Evolutionary conservation across 2,888 invertebrate species (phyloP).

Genomic region (Vanessa cardui): DNA sequence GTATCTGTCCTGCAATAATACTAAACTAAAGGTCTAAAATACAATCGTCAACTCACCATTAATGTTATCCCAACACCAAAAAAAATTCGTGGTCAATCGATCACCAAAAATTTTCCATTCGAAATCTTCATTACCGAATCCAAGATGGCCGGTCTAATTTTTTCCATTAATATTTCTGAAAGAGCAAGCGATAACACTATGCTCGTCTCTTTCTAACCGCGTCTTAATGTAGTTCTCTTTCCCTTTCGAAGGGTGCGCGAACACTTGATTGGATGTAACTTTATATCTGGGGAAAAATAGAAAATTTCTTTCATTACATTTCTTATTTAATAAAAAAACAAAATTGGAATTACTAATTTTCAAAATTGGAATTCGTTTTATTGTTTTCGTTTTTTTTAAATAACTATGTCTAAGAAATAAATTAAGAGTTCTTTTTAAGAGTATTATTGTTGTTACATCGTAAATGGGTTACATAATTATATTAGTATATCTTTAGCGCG

Average conservation of each 20-base stretch:
- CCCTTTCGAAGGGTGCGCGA: constrained; percentile 29
- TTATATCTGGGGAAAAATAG: background rate
- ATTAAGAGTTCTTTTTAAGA: too few relatives aligned
- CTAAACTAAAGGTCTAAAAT: background rate
- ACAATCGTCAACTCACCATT: constrained; percentile 42
- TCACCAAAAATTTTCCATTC: constrained; percentile 24
- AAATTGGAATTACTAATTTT: too few relatives aligned
- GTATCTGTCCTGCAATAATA: too few relatives aligned
- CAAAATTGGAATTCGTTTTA: too few relatives aligned
- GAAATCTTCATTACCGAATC: constrained; percentile 45
- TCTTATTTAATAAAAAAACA: too few relatives aligned
- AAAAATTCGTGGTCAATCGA: constrained; percentile 42
- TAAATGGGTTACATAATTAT: too few relatives aligned
- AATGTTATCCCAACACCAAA: constrained; percentile 38
- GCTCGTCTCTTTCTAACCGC: constrained; percentile 29
- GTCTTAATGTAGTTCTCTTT: constrained; percentile 35
- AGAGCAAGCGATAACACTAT: constrained; percentile 27
- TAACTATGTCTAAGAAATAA: too few relatives aligned
- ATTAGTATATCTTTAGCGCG: too few relatives aligned
- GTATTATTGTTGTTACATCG: too few relatives aligned
- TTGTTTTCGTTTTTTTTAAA: too few relatives aligned
- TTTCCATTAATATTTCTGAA: constrained; percentile 46
- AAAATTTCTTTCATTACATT: too few relatives aligned
- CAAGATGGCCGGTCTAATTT: constrained; percentile 34
- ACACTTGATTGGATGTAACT: too few relatives aligned